Base-by-base conservation (phyloP, 2,888 invertebrate species). In the Mythimna ferrago region DNA sequence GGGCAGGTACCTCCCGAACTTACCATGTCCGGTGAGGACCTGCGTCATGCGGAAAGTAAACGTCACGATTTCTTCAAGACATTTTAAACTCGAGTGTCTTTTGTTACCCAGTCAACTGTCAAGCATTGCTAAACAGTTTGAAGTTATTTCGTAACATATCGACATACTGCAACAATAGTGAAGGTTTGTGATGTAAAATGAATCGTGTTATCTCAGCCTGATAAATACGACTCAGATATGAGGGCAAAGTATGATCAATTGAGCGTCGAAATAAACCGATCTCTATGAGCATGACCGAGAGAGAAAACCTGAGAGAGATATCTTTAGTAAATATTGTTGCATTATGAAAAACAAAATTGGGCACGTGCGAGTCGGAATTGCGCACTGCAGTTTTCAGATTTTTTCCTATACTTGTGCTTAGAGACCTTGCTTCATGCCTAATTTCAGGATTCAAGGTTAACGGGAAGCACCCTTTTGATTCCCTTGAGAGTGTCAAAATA, bases 101-200 rank as follows among this genome's bases (percentile, higher is more conserved):
- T 70, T 44, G 53, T 66, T 48, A 71, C 32, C 77, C 86, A 85
- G 69, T 83, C 86, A 83, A 79, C 76, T 80, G 86, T 82, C 73
- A 84, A 83, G 78, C 41, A 66, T 88, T 87, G 82, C 79, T 44
- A 74, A 85, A 85, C 77, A 72, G 56, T 72, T 73, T 10, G 35
- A 41, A 67, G n/a, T 53, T 61, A 68, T 60, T 66, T 75, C 71
- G 71, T 54, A 64, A 81, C 54, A 53, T 57, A 35, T 51, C 60
- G 56, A 9, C 41, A n/a, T 53, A 53, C 80, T 80, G 61, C 71
- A 70, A 62, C 56, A 19, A 73, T 60, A 73, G 71, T 66, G 35
- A 35, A 62, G 26, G 53, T 48, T 80, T 41, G 26, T 51, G 80
- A 77, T 80, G 56, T 66, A 61, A 61, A 81, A 71, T 62, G 67